A percentile compares a stretch with the other conserved stretches of the same genome.
Conservation (phyloP, 2,797 vertebrate species). For the Pseudochirops corinnae region DNA sequence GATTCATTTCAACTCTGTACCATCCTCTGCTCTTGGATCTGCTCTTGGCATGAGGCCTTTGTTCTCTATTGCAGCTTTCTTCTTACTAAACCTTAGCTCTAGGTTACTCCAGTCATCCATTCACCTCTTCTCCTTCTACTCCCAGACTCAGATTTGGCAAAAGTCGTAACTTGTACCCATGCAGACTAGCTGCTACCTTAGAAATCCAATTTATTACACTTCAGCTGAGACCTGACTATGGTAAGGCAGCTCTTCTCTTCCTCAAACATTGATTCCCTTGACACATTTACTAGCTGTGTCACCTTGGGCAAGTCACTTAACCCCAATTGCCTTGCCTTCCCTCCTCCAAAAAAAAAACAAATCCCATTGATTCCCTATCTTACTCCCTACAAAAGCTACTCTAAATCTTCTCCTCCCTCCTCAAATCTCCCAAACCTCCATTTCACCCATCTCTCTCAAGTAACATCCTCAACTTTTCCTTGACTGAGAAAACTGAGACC, state of each 20-base stretch:
- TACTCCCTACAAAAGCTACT: background rate
- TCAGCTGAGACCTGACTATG: background rate
- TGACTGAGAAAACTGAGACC: too few species aligned
- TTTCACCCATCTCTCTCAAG: background rate
- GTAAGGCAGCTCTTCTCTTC: background rate
- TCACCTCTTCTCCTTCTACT: background rate
- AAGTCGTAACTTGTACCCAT: background rate
- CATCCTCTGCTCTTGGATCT: background rate
- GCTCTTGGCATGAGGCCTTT: too few species aligned
- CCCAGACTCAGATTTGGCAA: background rate
- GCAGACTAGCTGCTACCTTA: background rate
- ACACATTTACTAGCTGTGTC: too few species aligned
- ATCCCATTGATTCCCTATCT: background rate
- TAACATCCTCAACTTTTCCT: too few species aligned
- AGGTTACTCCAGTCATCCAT: background rate
- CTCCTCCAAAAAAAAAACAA: too few species aligned
- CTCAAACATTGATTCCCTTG: background rate
- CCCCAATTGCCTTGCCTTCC: too few species aligned
- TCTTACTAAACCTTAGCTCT: background rate
- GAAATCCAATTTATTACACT: background rate
- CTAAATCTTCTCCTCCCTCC: background rate
- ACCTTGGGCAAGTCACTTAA: too few species aligned
- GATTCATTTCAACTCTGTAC: background rate
- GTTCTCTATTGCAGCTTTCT: background rate
- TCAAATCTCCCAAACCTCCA: background rate